Conservation (phyloP, 2,113 vertebrate genomes). For the Hemiprocne comata region DNA sequence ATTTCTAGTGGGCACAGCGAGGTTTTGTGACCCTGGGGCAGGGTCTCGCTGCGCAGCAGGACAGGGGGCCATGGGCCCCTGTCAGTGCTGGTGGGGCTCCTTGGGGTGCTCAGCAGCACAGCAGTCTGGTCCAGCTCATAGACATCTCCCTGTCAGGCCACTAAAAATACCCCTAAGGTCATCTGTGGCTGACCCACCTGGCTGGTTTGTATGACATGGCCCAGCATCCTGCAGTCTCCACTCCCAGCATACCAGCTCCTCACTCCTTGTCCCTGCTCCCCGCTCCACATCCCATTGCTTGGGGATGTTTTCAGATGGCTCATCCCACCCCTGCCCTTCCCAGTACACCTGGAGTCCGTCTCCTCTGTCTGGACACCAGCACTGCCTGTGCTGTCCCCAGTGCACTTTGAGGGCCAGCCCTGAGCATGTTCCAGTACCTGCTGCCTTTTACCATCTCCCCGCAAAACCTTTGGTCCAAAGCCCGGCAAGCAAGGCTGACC, state of each 20-base stretch:
- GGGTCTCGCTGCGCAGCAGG: background rate
- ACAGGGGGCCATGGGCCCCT: background rate
- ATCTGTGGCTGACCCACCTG: background rate
- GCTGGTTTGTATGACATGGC: background rate
- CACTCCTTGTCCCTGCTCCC: background rate
- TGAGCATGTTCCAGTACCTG: background rate
- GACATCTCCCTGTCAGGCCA: background rate
- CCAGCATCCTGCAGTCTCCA: background rate
- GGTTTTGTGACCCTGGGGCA: background rate
- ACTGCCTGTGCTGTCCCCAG: background rate
- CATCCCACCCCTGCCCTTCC: background rate
- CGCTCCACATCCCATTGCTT: background rate
- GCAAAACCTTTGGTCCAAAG: background rate
- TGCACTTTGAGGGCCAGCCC: accelerated
- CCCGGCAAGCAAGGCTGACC: background rate
- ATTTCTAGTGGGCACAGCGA: background rate
- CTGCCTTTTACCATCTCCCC: background rate
- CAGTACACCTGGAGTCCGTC: background rate
- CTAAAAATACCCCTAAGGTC: background rate
- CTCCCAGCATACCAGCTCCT: background rate
- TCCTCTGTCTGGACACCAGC: background rate
- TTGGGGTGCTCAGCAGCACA: accelerated
- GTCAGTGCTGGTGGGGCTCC: background rate
- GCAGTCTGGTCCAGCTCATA: background rate
- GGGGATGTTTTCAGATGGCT: background rate